Evolutionary conservation across 2,113 vertebrate species (phyloP), one percentile per base, ranked within the genome.

Genomic region (Epinephelus fuscoguttatus): DNA sequence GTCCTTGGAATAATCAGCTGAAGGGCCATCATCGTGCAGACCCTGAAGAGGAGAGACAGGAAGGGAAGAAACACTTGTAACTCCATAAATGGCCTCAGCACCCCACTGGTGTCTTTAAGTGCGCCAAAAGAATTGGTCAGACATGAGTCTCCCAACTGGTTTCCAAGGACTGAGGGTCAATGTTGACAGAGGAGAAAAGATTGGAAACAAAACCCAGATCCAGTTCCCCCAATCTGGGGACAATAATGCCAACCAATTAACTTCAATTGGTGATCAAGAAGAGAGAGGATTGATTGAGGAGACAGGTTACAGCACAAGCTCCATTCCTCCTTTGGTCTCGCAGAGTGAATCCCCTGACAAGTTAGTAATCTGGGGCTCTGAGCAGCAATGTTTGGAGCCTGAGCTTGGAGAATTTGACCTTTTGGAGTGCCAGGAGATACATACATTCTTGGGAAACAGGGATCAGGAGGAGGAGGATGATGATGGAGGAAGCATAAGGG

Each of bases 321-420:
- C 90, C 21, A 82, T 93, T 17, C 94, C 94, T 56, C 93, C 92
- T 52, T 78, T 95, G 75, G 88, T 95, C 17, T 93, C 89, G 40
- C 95, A 95, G 66, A 92, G 78, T 8, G 93, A 94, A 23, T 84
- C 93, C 17, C 92, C 95, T 12, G 88, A 95, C 61, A 95, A 95
- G 80, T 60, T 95, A 21, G 91, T 94, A 37, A 91, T 95, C 85
- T 96, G 95, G 95, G 94, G 90, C 33, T 93, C 94, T 12, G 94
- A 95, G 74, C 92, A 94, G 78, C 90, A 68, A 17, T 93, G 92
- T 11, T 27, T 93, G 59, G 92, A 94, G 73, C 80, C 89, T 25
- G 93, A 92, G 8, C 77, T 95, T 23, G 85, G 92, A 67, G 86
- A 93, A 25, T 94, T 96, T 78, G 93, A 95, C 75, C 78, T 94